These are phyloP conservation scores for Dryobates pubescens DNA, from an alignment of 2,797 vertebrate species.

Conservation along the genomic window DNA sequence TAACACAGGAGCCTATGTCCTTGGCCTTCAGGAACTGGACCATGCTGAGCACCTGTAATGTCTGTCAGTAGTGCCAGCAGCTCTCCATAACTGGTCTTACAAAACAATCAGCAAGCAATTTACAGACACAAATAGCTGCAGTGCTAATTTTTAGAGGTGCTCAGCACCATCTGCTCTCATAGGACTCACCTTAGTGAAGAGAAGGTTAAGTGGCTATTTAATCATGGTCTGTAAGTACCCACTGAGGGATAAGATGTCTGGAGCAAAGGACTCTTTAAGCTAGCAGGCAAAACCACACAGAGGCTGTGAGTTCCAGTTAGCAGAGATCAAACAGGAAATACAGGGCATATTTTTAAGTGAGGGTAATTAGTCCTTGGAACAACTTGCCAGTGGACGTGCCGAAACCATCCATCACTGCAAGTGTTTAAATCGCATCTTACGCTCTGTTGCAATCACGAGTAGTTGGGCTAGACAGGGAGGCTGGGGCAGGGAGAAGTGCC, in stretches of 20 bases:
- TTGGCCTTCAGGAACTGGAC: not conserved
- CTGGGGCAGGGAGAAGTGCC: not conserved
- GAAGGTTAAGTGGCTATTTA: conserved; percentile 71
- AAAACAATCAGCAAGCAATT: conserved; percentile 2
- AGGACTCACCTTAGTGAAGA: conserved; percentile 46
- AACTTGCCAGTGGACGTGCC: not conserved
- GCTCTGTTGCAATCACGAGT: not conserved
- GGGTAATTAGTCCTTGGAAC: conserved; percentile 42
- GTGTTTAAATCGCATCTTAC: not conserved
- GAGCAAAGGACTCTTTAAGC: conserved; percentile 9
- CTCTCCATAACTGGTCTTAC: rapidly evolving
- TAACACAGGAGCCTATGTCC: rapidly evolving
- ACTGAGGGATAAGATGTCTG: conserved; percentile 59
- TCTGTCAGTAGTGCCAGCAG: not conserved
- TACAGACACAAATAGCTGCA: conserved; percentile 7
- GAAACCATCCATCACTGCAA: not conserved
- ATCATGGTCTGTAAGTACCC: conserved; percentile 60
- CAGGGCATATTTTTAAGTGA: not conserved
- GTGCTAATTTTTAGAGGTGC: conserved; percentile 59
- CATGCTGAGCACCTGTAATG: not conserved
- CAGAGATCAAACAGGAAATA: conserved; percentile 29
- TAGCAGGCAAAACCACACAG: not conserved
- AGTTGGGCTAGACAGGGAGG: not conserved
- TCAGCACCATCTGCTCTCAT: conserved; percentile 59
- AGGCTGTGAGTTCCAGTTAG: not conserved